Base-by-base conservation (phyloP, 2,888 invertebrate genomes). In the Mesopsocus fuscifrons region DNA sequence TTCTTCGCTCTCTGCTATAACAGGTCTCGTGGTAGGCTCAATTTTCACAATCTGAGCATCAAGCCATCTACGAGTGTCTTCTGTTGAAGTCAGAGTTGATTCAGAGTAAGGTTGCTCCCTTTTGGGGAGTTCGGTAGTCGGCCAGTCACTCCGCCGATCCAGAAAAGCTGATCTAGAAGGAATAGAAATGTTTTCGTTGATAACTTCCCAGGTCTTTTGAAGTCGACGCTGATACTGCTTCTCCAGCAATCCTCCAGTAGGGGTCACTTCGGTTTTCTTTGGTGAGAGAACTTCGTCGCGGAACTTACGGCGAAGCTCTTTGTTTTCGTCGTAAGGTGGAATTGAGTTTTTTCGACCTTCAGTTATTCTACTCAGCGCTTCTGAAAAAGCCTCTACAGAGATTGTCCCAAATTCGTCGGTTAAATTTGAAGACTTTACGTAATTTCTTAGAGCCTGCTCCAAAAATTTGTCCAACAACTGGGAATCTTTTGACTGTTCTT, bases 371-470 rank as follows among this genome's bases (percentile, higher is more conserved):
- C 20, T 38, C 8, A 38, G 11, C 15, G 21, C 21, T 17, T 38
- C 38, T 3, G 38, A 20, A 17, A 38, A 38, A 5, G 38, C 20
- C n/a, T 38, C 21, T 18, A 38, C 11, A 4, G 38, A 38, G 3
- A 38, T 17, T 8, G 8, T 6, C 15, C 34, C 34, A 17, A 34
- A 5, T 9, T 18, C 4, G n/a, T 38, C 38, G 20, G 17, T 38
- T 20, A 38, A 38, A 38, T 38, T 38, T 5, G 20, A 38, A 15
- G 38, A 38, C 4, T 13, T 21, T 20, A 38, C 15, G 20, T 38
- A 38, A 13, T 21, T 38, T 21, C 9, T 20, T 3, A 38, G 18
- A 3, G 38, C 16, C n/a, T 38, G 20, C 21, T 38, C 38, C 11
- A 38, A 20, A 38, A 17, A 38, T 18, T 20, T 15, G 21, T 38